Evolutionary conservation across 1,140 invertebrate species (phyloP), one percentile per base, ranked within the genome.

Genomic region (Mactra quadrangularis): DNA sequence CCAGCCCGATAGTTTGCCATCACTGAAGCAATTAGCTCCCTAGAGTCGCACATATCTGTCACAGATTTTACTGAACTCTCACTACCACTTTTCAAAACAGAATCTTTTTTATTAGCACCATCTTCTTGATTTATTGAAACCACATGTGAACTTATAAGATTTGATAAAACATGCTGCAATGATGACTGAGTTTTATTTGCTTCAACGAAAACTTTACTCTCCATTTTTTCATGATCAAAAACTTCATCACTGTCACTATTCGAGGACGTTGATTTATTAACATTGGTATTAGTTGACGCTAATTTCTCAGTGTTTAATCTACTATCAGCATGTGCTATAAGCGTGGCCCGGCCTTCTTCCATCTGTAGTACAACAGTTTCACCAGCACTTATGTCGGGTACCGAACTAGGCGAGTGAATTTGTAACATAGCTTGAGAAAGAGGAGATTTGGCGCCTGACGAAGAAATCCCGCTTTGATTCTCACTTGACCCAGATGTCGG

Each of bases 91-190:
- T n/a, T n/a, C 38, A 41, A 15, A 15, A 15, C 6, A 41, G 6
- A 7, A 41, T 6, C 38, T 7, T 41, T 15, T 15, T 41, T 41
- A 7, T 15, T 41, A 41, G 38, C 38, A 7, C 6, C 38, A 19
- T 71, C 59, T 70, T 83, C 62, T 19, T 29, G 52, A 53, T 72
- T 70, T 83, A 84, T 60, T 27, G 81, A 29, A 33, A 70, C 57
- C 17, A 72, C 72, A 27, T 85, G 81, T 57, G 86, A 74, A 25
- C 81, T 74, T 25, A 86, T 86, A 19, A 87, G 59, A 22, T 87
- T 83, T 45, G 87, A 87, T 19, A 87, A 82, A 11, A 87, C 87
- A 53, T 79, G 71, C 25, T 86, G 83, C 19, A 88, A 75, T 27
- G 70, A 81, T 17, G 52, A 25, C 17, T 31, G 29, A 7, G 6